phyloP scores from a whole-genome alignment of 2,113 vertebrate species.

The Marcusenius ussheri region DNA sequence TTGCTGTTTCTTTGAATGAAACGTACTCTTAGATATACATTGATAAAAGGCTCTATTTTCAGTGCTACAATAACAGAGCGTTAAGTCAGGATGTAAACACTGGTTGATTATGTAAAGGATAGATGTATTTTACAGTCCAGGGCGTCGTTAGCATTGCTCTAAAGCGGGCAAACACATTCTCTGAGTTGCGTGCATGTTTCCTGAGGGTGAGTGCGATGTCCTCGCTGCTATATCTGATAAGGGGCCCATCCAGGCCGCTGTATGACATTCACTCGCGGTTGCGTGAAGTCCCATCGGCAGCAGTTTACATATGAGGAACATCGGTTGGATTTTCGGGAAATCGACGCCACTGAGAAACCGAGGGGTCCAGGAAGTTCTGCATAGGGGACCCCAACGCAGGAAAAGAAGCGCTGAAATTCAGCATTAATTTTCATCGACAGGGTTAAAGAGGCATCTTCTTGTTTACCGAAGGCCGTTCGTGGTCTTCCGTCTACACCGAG shows the following conservation, averaged over 20 bases:
- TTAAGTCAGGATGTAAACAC: not conserved
- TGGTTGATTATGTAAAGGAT: not conserved
- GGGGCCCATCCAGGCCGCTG: conserved; percentile 13
- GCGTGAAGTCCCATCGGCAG: not conserved
- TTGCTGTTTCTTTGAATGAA: not conserved
- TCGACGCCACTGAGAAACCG: not conserved
- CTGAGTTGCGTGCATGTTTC: conserved; percentile 14
- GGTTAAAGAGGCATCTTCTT: not conserved
- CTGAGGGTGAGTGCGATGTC: conserved; percentile 18
- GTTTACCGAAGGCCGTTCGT: not conserved
- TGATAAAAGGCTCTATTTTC: not conserved
- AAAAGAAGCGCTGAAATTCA: not conserved
- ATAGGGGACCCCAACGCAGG: not conserved
- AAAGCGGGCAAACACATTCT: not conserved
- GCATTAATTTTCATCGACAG: not conserved
- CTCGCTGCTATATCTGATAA: conserved; percentile 17
- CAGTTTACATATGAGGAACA: not conserved
- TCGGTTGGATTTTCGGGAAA: not conserved
- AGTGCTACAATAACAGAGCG: not conserved
- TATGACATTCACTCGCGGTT: conserved; percentile 14
- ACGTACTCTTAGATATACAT: not conserved
- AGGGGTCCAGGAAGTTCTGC: not conserved
- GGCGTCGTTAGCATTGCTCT: not conserved
- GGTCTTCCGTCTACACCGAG: not conserved
- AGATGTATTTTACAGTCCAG: not conserved